Evolutionary conservation across 2,113 vertebrate genomes (phyloP), one percentile per base, ranked within the genome.

Genomic region (Corythornis vintsioides): DNA sequence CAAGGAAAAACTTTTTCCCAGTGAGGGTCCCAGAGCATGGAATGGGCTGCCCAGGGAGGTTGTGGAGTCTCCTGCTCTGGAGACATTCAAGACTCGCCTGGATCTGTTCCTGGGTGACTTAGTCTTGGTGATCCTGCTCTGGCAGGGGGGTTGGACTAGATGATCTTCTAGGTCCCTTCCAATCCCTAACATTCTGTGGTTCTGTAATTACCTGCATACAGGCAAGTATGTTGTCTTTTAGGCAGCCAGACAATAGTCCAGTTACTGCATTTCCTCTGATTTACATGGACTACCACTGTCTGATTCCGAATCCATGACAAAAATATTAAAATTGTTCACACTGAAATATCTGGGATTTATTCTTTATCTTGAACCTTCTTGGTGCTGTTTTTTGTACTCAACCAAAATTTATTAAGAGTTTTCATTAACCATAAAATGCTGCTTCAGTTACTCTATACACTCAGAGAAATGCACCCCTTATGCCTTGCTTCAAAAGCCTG

Each of bases 391-490:
- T 55, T 15, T 66, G 59, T 22, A 91, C 91, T 83, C 24, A 86
- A 63, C 11, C 38, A 38, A 88, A 77, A 77, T 63, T 70, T 92
- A 94, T 67, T 63, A 94, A 77, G 20, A 76, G 63, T 17, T 89
- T 93, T 89, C 84, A 74, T 88, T 71, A 95, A 88, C 17, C 56
- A 92, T 57, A 93, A 96, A 92, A 85, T 70, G 71, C 72, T 63
- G 82, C 40, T 89, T 88, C 86, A 83, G 85, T 77, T 89, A 88
- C 40, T 83, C 56, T 47, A 16, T 47, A 16, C 13, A 25, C 19
- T 38, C 59, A n/a, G 71, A 89, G 64, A 86, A 77, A 79, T 65
- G 35, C 53, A 79, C 38, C 42, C 28, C n/a, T 38, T 20, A 6
- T 47, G 64, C 38, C 79, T 61, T 83, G 71, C 43, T 88, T 95